These are phyloP conservation scores for Pocillopora meandrina DNA, from an alignment of 92 coral and sea anemone species.

Conservation along the genomic window DNA sequence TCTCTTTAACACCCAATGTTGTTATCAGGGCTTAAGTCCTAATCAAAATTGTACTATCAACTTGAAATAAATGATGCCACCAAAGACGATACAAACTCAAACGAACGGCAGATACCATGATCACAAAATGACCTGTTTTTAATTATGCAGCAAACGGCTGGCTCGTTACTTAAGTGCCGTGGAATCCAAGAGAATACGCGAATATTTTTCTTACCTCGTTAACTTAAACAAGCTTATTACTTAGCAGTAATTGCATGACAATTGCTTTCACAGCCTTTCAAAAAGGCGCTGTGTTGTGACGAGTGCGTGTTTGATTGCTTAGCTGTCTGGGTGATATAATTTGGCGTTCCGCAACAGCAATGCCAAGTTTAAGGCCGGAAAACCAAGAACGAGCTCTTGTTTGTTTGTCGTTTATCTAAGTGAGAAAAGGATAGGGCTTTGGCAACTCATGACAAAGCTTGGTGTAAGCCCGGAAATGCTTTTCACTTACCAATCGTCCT, in stretches of 20 bases:
- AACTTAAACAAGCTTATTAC: slow-evolving; percentile 46
- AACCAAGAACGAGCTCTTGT: background rate
- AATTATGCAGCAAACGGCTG: slow-evolving; percentile 8
- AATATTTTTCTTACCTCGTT: slow-evolving; percentile 39
- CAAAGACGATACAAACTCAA: slow-evolving; percentile 13
- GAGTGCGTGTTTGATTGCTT: background rate
- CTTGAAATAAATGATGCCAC: slow-evolving; percentile 41
- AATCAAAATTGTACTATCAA: slow-evolving; percentile 24
- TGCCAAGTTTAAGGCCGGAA: background rate
- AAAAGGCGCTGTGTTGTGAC: slow-evolving; percentile 15
- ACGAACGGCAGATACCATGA: background rate
- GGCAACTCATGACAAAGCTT: background rate
- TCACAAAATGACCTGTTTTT: background rate
- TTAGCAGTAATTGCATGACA: slow-evolving; percentile 38
- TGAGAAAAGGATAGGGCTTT: slow-evolving; percentile 8
- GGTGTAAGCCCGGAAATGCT: slow-evolving; percentile 22
- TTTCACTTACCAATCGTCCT: slow-evolving; percentile 58
- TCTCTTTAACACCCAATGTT: slow-evolving; percentile 14
- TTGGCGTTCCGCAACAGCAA: background rate
- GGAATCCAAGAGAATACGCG: slow-evolving; percentile 23
- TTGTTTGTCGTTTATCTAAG: slow-evolving; percentile 9
- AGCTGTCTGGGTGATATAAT: background rate
- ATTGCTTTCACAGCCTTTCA: slow-evolving; percentile 19
- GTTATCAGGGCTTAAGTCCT: slow-evolving; percentile 44
- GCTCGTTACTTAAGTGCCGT: slow-evolving; percentile 12